Conservation (phyloP, 2,888 invertebrate species). For the Scotopteryx bipunctaria region DNA sequence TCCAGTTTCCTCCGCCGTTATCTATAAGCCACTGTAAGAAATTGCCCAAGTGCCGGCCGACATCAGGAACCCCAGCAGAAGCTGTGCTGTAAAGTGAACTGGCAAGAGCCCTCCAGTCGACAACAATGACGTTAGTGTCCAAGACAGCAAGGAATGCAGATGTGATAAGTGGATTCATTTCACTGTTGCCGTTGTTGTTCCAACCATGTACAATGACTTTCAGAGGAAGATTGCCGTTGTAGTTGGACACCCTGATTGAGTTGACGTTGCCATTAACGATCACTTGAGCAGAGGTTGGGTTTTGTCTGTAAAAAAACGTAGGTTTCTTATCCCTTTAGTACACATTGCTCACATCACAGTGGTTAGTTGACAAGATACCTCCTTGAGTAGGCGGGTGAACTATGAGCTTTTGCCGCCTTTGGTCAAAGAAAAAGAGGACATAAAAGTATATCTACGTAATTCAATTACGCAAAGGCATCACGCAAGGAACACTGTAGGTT, state of each 20-base stretch:
- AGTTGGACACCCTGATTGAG: conserved; percentile 54
- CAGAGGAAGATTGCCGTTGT: conserved; percentile 46
- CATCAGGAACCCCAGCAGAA: conserved; percentile 56
- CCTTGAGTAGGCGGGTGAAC: too few relatives aligned
- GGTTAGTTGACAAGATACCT: too few relatives aligned
- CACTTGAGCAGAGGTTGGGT: conserved; percentile 54
- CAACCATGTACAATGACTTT: conserved; percentile 67
- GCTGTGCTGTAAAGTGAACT: conserved; percentile 52
- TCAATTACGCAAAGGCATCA: too few relatives aligned
- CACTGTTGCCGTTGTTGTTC: conserved; percentile 57
- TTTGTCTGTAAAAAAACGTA: conserved; percentile 29
- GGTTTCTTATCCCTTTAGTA: too few relatives aligned
- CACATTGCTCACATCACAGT: too few relatives aligned
- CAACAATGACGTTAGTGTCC: conserved; percentile 67
- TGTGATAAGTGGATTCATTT: conserved; percentile 52
- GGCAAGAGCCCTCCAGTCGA: conserved; percentile 65
- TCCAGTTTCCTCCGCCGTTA: conserved; percentile 62
- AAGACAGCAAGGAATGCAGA: conserved; percentile 56
- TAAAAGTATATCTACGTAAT: too few relatives aligned
- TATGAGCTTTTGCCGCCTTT: too few relatives aligned
- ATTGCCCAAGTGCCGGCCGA: conserved; percentile 63
- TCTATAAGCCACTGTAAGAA: conserved; percentile 68
- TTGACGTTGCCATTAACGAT: conserved; percentile 55
- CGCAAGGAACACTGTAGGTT: too few relatives aligned
- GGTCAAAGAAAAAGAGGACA: too few relatives aligned